Evolutionary conservation across 2,113 vertebrate genomes (phyloP), one percentile per base, ranked within the genome.

Genomic region (Pelusios castaneus): DNA sequence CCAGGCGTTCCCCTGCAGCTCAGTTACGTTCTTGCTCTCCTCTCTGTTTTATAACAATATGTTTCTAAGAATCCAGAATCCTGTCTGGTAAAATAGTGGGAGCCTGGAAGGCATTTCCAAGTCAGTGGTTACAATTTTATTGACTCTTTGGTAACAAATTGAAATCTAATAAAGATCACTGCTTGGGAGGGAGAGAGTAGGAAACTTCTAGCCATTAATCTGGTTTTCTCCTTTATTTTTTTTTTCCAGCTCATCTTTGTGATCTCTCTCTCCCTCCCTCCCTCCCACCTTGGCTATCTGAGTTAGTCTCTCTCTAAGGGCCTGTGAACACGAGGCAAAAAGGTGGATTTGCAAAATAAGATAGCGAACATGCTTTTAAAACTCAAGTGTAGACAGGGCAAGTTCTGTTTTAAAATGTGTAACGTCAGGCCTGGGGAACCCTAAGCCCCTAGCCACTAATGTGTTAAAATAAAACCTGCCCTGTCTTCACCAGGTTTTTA

Each of bases 81-180:
- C 80, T 49, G 34, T 10, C 77, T 92, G 70, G 85, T 91, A 63
- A 29, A 51, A 19, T 29, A 38, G 1, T 27, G 45, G 85, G 67
- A 85, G 89, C 52, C 94, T 96, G 91, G 88, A 93, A 95, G 84
- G 89, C 70, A 27, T 95, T 89, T 93, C 87, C 92, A 90, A 97
- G 90, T 95, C 93, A 94, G 95, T 89, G 81, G 34, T 47, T 92
- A 5, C 1, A 22, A 41, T 17, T 93, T 94, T 70, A 85, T 84
- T 55, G 86, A 63, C 60, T 91, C 76, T 77, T n/a, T 84, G 56
- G 90, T 77, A 84, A 55, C 63, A 56, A 92, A 95, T 91, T 63
- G 82, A 93, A 93, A 85, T 38, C 63, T 87, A 55, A 76, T 95
- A 24, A 91, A 93, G 86, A 27, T 92, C 82, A 19, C 82, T 43